Evolutionary conservation across 2,888 invertebrate genomes (phyloP).

Genomic region (Petrolisthes manimaculis): DNA sequence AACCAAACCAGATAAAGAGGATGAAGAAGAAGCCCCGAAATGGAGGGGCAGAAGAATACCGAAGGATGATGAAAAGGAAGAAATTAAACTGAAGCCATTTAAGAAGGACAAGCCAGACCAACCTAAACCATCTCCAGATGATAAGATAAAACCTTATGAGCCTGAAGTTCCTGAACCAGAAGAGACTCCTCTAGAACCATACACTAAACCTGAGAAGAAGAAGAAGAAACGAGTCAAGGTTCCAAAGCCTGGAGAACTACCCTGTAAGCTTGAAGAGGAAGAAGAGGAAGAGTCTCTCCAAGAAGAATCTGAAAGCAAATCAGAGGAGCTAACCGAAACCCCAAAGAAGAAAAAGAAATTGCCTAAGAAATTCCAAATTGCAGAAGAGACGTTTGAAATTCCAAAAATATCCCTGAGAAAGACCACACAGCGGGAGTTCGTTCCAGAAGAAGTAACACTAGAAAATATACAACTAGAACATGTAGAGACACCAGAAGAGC

Average conservation of each 20-base stretch:
- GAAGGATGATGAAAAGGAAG: slow-evolving; percentile 52
- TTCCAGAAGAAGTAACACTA: slow-evolving; percentile 29
- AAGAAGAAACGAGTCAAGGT: slow-evolving; percentile 8
- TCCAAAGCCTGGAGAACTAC: slow-evolving; percentile 28
- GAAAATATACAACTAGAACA: slow-evolving; percentile 45
- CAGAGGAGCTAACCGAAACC: background rate
- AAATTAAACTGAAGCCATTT: slow-evolving; percentile 48
- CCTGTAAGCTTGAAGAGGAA: background rate
- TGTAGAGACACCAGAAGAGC: slow-evolving; percentile 52
- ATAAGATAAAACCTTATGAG: background rate
- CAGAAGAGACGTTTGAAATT: slow-evolving; percentile 32
- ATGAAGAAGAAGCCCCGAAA: slow-evolving; percentile 37
- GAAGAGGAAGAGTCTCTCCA: background rate
- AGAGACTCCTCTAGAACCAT: background rate
- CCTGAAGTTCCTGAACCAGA: background rate
- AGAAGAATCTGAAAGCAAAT: slow-evolving; percentile 1
- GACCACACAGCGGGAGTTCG: slow-evolving; percentile 48
- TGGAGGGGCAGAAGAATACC: slow-evolving; percentile 42
- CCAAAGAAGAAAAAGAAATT: slow-evolving; percentile 10
- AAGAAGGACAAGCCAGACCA: slow-evolving; percentile 47
- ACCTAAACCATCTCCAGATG: slow-evolving; percentile 28
- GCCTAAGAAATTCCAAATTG: background rate
- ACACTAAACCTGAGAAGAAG: background rate
- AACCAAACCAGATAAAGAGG: slow-evolving; percentile 33
- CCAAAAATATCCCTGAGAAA: slow-evolving; percentile 44